phyloP scores from a whole-genome alignment of 2,888 invertebrate genomes.

The Drosophila kuntzei region DNA sequence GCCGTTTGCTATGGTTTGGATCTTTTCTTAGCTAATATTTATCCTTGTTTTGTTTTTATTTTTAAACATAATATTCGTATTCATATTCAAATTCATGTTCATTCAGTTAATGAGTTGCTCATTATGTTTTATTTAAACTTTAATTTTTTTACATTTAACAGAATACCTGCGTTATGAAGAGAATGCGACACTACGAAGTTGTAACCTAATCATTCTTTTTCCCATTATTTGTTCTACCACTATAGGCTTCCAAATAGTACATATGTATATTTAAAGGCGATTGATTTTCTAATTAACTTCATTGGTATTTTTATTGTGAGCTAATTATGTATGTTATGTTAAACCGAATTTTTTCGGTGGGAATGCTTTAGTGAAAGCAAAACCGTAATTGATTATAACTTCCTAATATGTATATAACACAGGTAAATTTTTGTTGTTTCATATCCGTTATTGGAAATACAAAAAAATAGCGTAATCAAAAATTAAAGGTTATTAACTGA shows the following conservation, averaged over 20 bases:
- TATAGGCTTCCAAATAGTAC: constrained; percentile 11
- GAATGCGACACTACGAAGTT: constrained; percentile 4
- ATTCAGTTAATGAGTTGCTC: constrained; percentile 1
- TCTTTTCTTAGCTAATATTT: not conserved
- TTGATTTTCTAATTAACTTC: constrained; percentile 63
- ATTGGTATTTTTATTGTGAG: constrained; percentile 74
- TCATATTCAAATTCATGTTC: not conserved
- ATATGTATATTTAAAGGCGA: constrained; percentile 42
- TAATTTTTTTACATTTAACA: not conserved
- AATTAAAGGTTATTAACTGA: constrained; percentile 20
- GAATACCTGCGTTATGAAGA: constrained; percentile 8
- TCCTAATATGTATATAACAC: constrained; percentile 79
- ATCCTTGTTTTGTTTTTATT: no score
- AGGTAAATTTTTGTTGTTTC: constrained; percentile 60
- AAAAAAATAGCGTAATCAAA: constrained; percentile 47
- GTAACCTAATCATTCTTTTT: constrained; percentile 10
- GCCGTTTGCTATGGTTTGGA: not conserved
- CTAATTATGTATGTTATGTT: constrained; percentile 54
- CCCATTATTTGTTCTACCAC: constrained; percentile 2
- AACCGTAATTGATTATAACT: constrained; percentile 78
- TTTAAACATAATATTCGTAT: not conserved
- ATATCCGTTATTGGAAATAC: constrained; percentile 49
- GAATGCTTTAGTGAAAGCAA: constrained; percentile 76
- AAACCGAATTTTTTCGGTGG: constrained; percentile 75
- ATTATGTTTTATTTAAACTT: constrained; percentile 2